Conservation (phyloP, 2,888 invertebrate genomes). For the Dioctria linearis region DNA sequence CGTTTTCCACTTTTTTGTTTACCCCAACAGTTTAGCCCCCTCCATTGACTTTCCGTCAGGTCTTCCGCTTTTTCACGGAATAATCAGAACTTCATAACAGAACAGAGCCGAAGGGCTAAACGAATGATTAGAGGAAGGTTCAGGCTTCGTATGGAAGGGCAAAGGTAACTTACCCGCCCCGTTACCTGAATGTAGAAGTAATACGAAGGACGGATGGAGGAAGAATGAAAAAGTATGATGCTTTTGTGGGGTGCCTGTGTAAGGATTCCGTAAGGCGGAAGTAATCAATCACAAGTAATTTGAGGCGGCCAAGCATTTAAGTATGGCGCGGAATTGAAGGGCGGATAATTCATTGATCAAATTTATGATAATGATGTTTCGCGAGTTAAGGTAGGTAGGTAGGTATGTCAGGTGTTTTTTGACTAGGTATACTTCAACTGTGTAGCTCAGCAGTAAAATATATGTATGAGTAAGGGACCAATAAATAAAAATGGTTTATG, state of each 20-base stretch:
- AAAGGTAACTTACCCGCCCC: not conserved
- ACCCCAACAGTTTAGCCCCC: not conserved
- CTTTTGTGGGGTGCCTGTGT: not conserved
- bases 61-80: not conserved
- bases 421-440: too few relatives aligned
- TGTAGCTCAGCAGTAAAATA: too few relatives aligned
- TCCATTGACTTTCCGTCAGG: not conserved
- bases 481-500: too few relatives aligned
- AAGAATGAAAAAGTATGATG: not conserved
- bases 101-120: not conserved
- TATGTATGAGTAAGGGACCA: too few relatives aligned
- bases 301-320: not conserved
- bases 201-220: not conserved
- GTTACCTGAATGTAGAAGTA: not conserved
- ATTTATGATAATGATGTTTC: not conserved
- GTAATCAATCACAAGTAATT: not conserved
- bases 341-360: constrained; percentile 5
- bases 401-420: too few relatives aligned
- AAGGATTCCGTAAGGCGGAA: not conserved
- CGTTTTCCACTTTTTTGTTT: not conserved
- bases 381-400: not conserved
- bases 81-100: constrained; percentile 5
- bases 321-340: constrained; percentile 1
- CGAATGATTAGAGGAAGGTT: not conserved
- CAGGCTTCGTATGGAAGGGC: not conserved